phyloP scores from a whole-genome alignment of 2,888 invertebrate species.

The Calliopum simillimum region DNA sequence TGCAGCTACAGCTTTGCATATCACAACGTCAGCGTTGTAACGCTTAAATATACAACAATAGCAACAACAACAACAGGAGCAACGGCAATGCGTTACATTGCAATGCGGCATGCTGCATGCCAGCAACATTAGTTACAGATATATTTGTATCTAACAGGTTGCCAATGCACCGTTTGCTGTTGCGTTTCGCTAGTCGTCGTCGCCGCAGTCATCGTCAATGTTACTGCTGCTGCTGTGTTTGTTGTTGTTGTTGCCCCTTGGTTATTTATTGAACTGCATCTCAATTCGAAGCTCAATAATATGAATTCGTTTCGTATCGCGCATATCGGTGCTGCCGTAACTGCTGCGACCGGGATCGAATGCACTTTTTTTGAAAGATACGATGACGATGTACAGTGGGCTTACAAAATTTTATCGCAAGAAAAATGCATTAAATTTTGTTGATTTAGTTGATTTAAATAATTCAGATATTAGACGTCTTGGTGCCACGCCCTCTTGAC shows the following conservation, averaged over 20 bases:
- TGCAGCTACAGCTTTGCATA: conserved; percentile 22
- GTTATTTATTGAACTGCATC: conserved; percentile 32
- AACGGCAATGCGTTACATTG: conserved; percentile 5
- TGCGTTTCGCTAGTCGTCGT: neutral
- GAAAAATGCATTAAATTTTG: too few species aligned
- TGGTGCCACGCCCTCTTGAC: too few species aligned
- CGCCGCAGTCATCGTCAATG: neutral
- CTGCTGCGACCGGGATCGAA: too few species aligned
- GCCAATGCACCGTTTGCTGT: conserved; percentile 23
- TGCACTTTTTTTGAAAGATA: too few species aligned
- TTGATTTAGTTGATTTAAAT: too few species aligned
- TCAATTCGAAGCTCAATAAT: conserved; percentile 25
- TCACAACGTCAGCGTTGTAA: conserved; percentile 1
- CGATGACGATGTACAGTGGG: too few species aligned
- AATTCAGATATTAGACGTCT: too few species aligned
- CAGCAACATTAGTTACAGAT: conserved; percentile 35
- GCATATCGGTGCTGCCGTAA: too few species aligned
- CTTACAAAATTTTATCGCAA: too few species aligned
- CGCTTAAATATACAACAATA: neutral
- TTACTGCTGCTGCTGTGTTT: conserved; percentile 6
- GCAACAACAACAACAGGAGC: too few species aligned
- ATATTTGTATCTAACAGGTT: conserved; percentile 38
- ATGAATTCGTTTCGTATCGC: neutral
- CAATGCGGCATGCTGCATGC: conserved; percentile 15
- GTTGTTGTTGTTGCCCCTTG: conserved; percentile 5